A percentile compares a stretch with the other conserved stretches of the same genome.
phyloP scores from a whole-genome alignment of 2,113 vertebrate genomes.

The Oostethus manadensis region DNA sequence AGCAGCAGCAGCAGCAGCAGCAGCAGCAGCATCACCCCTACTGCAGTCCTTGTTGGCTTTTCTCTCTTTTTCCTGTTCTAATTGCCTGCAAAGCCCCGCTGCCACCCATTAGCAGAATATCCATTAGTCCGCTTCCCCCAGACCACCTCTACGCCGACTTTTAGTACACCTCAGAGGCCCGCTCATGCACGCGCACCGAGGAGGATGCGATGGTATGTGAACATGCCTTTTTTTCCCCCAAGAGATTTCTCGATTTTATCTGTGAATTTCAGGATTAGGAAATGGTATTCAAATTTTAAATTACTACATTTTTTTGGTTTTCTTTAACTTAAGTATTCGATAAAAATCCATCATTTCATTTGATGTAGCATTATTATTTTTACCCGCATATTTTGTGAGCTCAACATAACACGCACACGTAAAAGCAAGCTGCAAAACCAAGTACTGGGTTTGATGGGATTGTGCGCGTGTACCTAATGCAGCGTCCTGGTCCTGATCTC shows the following conservation, averaged over 20 bases:
- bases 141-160: conserved; percentile 29
- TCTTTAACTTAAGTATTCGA: too few species aligned
- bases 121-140: conserved; percentile 53
- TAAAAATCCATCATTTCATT: conserved; percentile 6
- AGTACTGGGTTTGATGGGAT: too few species aligned
- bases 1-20: conserved; percentile 17
- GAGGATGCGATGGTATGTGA: not conserved
- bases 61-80: conserved; percentile 66
- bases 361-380: conserved; percentile 5
- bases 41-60: not conserved
- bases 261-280: not conserved
- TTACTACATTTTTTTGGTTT: too few species aligned
- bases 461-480: not conserved
- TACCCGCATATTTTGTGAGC: conserved; percentile 12
- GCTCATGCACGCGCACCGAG: conserved; percentile 16
- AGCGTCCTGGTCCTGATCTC: not conserved
- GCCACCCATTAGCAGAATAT: conserved; percentile 65
- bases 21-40: not conserved
- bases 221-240: not conserved
- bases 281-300: too few species aligned
- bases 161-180: conserved; percentile 73
- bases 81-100: conserved; percentile 61
- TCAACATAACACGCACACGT: not conserved
- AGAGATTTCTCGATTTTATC: not conserved
- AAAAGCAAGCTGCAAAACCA: conserved; percentile 18